Evolutionary conservation across 2,888 invertebrate species (phyloP).

Genomic region (Pammene aurita): DNA sequence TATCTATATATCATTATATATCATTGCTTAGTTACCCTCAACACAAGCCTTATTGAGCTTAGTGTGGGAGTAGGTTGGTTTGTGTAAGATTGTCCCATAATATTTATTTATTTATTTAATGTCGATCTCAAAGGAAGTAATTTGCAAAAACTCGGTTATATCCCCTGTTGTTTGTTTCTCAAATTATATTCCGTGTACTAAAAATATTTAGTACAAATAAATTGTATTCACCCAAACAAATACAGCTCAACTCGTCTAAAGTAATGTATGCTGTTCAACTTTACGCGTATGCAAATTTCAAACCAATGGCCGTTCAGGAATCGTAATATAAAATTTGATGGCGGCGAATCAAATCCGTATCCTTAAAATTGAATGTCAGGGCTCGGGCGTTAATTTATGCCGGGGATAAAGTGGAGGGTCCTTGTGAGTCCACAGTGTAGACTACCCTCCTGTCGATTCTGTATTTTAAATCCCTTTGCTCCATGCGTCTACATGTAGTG

Average conservation of each 20-base stretch:
- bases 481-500: no score
- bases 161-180: no score
- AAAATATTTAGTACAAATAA: not conserved
- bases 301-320: conserved; percentile 26
- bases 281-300: conserved; percentile 14
- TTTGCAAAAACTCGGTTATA: no score
- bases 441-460: not conserved
- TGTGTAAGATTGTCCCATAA: no score
- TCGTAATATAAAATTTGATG: conserved; percentile 35
- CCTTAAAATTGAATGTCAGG: conserved; percentile 37
- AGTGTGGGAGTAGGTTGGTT: no score
- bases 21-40: no score
- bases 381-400: conserved; percentile 34
- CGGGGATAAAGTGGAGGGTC: conserved; percentile 19
- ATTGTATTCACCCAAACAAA: no score
- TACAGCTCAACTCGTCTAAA: not conserved
- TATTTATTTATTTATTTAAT: no score
- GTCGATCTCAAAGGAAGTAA: no score
- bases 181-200: no score
- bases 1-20: no score
- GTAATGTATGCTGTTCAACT: not conserved
- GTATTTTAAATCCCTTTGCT: not conserved
- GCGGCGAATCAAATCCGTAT: conserved; percentile 31
- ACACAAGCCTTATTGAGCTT: no score
- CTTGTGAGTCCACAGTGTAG: conserved; percentile 10